Conservation (phyloP, 2,797 vertebrate genomes). For the Pterois miles region DNA sequence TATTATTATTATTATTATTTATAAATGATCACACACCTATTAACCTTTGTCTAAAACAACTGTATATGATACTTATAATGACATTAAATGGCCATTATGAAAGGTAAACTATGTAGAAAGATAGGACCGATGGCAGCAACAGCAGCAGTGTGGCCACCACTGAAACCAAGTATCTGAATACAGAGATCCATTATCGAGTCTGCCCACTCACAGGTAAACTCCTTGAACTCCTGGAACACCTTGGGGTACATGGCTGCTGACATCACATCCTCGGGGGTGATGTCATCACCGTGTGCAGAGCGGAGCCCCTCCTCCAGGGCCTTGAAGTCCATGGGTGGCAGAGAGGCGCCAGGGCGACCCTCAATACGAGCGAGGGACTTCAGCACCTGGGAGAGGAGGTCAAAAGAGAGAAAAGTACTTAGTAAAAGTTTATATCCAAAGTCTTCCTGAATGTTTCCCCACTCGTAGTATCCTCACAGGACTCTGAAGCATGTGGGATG, state of each 20-base stretch:
- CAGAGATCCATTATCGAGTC: neutral
- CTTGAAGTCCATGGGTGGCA: slow-evolving; percentile 87
- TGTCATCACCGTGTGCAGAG: slow-evolving; percentile 84
- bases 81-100: too few species aligned
- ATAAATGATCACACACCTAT: too few species aligned
- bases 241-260: slow-evolving; percentile 95
- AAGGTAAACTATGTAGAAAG: too few species aligned
- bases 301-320: slow-evolving; percentile 83
- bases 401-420: neutral
- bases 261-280: slow-evolving; percentile 92
- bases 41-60: too few species aligned
- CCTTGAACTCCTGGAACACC: slow-evolving; percentile 91
- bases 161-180: neutral
- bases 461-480: neutral
- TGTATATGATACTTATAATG: too few species aligned
- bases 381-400: slow-evolving; percentile 82
- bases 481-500: slow-evolving; percentile 10
- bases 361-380: slow-evolving; percentile 89
- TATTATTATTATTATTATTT: too few species aligned
- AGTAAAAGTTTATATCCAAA: neutral
- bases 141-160: neutral
- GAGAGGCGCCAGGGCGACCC: slow-evolving; percentile 90
- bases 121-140: too few species aligned
- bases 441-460: slow-evolving; percentile 6
- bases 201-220: slow-evolving; percentile 81